Conservation (phyloP, 2,797 vertebrate genomes). For the Argentina silus region DNA sequence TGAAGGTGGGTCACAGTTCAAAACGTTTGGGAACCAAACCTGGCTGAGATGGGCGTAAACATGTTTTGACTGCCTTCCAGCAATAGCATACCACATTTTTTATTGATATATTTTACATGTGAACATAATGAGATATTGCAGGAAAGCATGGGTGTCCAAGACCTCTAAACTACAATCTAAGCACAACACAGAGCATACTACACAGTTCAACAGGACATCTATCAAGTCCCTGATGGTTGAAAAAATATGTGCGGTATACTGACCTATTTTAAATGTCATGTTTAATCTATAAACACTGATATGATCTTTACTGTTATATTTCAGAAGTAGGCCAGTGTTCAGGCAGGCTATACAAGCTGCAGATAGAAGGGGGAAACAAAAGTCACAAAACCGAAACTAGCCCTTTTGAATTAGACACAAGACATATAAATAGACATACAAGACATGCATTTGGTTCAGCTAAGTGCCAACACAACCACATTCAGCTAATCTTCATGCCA, state of each 20-base stretch:
- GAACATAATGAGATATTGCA: background rate
- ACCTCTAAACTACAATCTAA: no score
- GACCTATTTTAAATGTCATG: background rate
- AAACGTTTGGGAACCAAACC: no score
- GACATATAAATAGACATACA: no score
- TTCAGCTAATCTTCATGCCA: no score
- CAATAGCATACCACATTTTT: background rate
- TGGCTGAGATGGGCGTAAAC: no score
- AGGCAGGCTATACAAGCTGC: background rate
- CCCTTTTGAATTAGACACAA: background rate
- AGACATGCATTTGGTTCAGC: no score
- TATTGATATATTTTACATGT: background rate
- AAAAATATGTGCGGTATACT: background rate
- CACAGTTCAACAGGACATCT: background rate
- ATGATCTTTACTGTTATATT: background rate
- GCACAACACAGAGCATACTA: background rate
- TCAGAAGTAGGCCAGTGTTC: slow-evolving; percentile 36
- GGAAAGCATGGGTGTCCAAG: no score
- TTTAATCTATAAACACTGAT: slow-evolving; percentile 18
- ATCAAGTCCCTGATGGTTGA: background rate
- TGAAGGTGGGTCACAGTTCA: no score
- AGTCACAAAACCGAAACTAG: background rate
- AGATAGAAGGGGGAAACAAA: background rate
- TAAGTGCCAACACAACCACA: no score
- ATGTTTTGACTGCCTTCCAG: no score